Evolutionary conservation across 2,888 invertebrate genomes (phyloP), one percentile per base, ranked within the genome.

Genomic region (Rhamphomyia laevipes): DNA sequence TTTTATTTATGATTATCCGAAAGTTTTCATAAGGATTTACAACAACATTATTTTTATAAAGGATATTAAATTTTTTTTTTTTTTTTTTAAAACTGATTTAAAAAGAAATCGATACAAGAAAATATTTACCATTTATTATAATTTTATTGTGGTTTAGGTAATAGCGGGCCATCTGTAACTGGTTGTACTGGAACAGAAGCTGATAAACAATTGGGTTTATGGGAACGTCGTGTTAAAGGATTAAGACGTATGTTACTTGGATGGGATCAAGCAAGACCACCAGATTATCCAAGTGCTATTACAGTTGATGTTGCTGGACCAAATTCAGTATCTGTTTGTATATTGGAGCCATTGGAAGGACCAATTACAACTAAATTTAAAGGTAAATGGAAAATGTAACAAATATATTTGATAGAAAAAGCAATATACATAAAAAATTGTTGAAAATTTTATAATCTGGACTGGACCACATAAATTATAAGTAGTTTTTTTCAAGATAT

Each of bases 351-450:
- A 18, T 80, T 82, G 42, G 89, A 88, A 61, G 83, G 85, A 16
- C 81, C 87, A 13, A 82, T 92, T 51, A 82, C 87, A 59, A 94
- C 93, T 35, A 92, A 92, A 73, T 94, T 87, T 69, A 91, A 84
- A 83, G 85, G 90, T 91, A 70, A 66, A 63, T 55, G 2, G 13
- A 21, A 21, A 21, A 21, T 21, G 5, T 21, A n/a, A n/a, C n/a
- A n/a, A n/a, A n/a, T n/a, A n/a, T n/a, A n/a, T n/a, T n/a, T n/a
- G n/a, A n/a, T n/a, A n/a, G n/a, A n/a, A n/a, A n/a, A n/a, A n/a
- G n/a, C n/a, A n/a, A n/a, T n/a, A n/a, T n/a, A n/a, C n/a, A n/a
- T n/a, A n/a, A n/a, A n/a, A n/a, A n/a, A n/a, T n/a, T n/a, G n/a
- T n/a, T n/a, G n/a, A n/a, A n/a, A n/a, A n/a, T n/a, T n/a, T n/a